Conservation (phyloP, 35 echinoderm and acorn worm species). For the Patiria miniata region DNA sequence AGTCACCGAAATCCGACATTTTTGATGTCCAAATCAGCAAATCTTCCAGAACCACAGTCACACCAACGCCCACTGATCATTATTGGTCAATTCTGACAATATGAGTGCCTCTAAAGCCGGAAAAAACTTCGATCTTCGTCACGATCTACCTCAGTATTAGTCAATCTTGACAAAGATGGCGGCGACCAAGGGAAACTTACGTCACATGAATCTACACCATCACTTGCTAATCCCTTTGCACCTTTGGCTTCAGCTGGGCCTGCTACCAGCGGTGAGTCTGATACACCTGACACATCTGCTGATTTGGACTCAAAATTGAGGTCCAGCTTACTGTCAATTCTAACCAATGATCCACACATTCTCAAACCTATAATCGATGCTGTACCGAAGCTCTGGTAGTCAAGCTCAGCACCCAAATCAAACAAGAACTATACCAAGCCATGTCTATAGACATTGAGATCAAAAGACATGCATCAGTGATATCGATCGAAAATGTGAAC, state of each 20-base stretch:
- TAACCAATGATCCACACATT: neutral
- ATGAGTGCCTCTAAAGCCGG: neutral
- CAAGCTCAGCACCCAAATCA: neutral
- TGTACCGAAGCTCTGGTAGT: neutral
- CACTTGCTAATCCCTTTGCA: neutral
- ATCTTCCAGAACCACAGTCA: neutral
- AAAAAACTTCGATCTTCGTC: neutral
- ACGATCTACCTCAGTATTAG: neutral
- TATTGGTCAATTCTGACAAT: neutral
- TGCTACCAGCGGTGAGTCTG: neutral
- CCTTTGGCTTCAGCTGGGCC: neutral
- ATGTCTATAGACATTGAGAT: neutral
- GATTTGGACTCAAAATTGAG: conserved; percentile 1
- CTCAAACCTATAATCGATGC: neutral
- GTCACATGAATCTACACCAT: too few species aligned
- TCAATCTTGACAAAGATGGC: neutral
- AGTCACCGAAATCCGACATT: neutral
- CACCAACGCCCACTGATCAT: neutral
- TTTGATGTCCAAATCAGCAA: neutral
- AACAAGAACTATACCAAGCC: neutral
- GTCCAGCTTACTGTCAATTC: neutral
- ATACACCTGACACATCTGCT: neutral
- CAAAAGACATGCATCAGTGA: neutral
- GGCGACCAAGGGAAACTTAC: neutral
- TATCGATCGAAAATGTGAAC: neutral